Base-by-base conservation (phyloP, 2,113 vertebrate genomes). In the Coptodon rendalli region DNA sequence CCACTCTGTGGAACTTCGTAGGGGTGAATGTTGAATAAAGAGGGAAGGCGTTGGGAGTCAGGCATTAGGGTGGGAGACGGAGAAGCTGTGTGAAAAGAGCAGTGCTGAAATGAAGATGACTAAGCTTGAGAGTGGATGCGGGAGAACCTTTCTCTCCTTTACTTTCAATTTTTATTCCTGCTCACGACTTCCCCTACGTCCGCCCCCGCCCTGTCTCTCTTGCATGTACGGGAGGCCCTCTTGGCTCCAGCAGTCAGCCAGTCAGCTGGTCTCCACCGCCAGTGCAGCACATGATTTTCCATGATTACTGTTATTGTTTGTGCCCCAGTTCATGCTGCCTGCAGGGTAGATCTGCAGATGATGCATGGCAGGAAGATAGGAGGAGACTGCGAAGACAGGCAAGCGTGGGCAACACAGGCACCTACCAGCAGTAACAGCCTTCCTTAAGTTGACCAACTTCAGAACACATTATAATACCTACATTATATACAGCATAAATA, bases 251-350 rank as follows among this genome's bases (percentile, higher is more conserved):
- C 89, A 94, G 94, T 94, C 91, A 92, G 89, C 85, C 88, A 93
- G 95, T 96, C 96, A 96, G 96, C 95, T 95, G 95, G 92, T 96
- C 94, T 92, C 82, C 85, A 92, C 92, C 63, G 43, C 89, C 92
- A 85, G 92, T 90, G 92, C 93, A 95, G 91, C 96, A 94, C 95
- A 95, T 96, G 94, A 95, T 94, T 94, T 94, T 90, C 93, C 90
- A 90, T 95, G 88, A 95, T 96, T 95, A 95, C 93, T 85, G 93
- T 95, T 94, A 93, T 96, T 96, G 94, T 96, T 94, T 94, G 94
- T 95, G 94, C 89, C 93, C 94, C 94, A 95, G 91, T 95, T 95
- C 95, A 87, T 59, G 86, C 54, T 27, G 90, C 92, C 94, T 89
- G 89, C 73, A 87, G 94, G 95, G 93, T 89, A 56, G 63, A 94